A percentile compares a stretch with the other conserved stretches of the same genome.
Conservation (phyloP, 2,888 invertebrate species). For the Ophioninae sp. region DNA sequence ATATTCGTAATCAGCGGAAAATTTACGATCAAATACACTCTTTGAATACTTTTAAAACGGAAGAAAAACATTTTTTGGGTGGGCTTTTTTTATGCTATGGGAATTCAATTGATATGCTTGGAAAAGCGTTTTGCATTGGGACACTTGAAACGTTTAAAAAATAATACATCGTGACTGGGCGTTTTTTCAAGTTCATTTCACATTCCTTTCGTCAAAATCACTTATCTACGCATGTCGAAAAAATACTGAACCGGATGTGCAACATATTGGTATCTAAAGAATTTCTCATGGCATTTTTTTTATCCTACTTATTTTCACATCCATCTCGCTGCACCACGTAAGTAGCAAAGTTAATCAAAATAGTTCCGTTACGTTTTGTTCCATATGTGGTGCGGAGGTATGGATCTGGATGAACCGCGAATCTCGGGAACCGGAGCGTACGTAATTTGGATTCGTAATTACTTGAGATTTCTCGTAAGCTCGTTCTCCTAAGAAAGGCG, state of each 20-base stretch:
- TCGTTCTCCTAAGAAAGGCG: slow-evolving; percentile 1
- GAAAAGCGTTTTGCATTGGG: too few species aligned
- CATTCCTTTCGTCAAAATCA: neutral
- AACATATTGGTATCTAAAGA: slow-evolving; percentile 22
- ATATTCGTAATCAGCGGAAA: too few species aligned
- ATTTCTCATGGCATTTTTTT: slow-evolving; percentile 33
- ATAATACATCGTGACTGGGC: neutral
- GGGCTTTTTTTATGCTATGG: too few species aligned
- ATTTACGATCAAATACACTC: too few species aligned
- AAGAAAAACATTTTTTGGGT: too few species aligned
- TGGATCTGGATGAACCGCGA: slow-evolving; percentile 5
- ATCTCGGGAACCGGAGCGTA: slow-evolving; percentile 28
- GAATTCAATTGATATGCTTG: too few species aligned
- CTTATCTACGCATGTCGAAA: neutral
- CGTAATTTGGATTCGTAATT: slow-evolving; percentile 30
- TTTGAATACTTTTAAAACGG: too few species aligned
- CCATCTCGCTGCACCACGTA: neutral
- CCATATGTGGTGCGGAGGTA: slow-evolving; percentile 1
- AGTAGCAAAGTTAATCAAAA: slow-evolving; percentile 5
- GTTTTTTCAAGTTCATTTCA: neutral
- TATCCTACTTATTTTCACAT: slow-evolving; percentile 38
- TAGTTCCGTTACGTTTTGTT: slow-evolving; percentile 43
- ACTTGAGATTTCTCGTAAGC: neutral
- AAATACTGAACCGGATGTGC: neutral
- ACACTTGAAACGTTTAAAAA: neutral